These are phyloP conservation scores for Drosophila fungiperda DNA, from an alignment of 2,888 invertebrate genomes.

Conservation along the genomic window DNA sequence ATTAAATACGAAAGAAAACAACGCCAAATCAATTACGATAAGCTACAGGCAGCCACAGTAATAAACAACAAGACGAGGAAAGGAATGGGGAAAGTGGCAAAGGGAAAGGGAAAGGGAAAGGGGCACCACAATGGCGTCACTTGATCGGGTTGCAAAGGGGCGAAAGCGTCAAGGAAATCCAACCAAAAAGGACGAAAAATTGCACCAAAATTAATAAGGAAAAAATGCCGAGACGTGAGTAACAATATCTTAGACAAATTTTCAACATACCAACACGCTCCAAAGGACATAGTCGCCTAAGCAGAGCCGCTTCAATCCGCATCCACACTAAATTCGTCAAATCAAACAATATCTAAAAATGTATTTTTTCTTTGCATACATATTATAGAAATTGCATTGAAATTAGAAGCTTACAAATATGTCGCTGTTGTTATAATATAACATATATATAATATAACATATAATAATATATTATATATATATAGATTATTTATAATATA, in stretches of 20 bases:
- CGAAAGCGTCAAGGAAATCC: slow-evolving; percentile 19
- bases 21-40: slow-evolving; percentile 74
- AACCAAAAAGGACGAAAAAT: slow-evolving; percentile 72
- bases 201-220: slow-evolving; percentile 74
- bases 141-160: slow-evolving; percentile 13
- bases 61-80: slow-evolving; percentile 46
- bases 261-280: not conserved
- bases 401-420: not conserved
- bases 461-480: not conserved
- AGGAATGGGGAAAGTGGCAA: not conserved
- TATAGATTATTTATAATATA: not conserved
- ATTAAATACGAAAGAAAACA: slow-evolving; percentile 39
- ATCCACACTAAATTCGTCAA: not conserved
- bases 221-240: slow-evolving; percentile 46
- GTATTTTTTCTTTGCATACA: not conserved
- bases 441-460: not conserved
- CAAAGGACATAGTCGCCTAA: not conserved
- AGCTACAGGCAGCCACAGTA: slow-evolving; percentile 64
- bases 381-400: not conserved
- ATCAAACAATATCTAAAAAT: not conserved
- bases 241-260: slow-evolving; percentile 54
- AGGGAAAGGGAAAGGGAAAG: not conserved
- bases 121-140: slow-evolving; percentile 45
- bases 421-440: not conserved
- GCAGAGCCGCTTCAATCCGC: not conserved